Base-by-base conservation (phyloP, 2,113 vertebrate species). In the Festucalex cinctus region DNA sequence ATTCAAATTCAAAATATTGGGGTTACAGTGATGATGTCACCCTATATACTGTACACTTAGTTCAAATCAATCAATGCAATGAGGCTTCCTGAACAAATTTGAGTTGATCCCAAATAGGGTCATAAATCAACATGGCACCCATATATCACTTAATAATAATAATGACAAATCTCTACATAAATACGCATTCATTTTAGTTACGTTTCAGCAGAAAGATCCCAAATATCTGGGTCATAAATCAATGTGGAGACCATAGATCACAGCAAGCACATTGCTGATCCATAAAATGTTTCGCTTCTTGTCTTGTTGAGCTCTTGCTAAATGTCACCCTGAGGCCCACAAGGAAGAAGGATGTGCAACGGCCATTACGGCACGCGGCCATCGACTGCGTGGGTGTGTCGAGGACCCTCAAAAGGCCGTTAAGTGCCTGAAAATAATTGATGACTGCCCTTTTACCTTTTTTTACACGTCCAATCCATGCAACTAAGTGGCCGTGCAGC, bases 161-260 rank as follows among this genome's bases (percentile, higher is more conserved):
- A 32, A 32, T 32, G 28, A 4, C 4, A 4, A 32, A 32, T 4
- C 28, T 4, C 28, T 2, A 32, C 28, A 32, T 4, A 32, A n/a
- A n/a, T n/a, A n/a, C n/a, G n/a, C n/a, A n/a, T n/a, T n/a, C 84
- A 87, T 39, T 39, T 39, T 6, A 7, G 39, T 39, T 39, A 39
- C 39, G 6, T 39, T 39, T 10, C 39, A 7, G 39, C 39, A 5
- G 2, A 17, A 17, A 14, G 12, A 49, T 49, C 20, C 2, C 6
- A 22, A n/a, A 51, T 51, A 51, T 51, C 6, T 3, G 17, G 13
- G 16, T 14, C 48, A 10, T 51, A 51, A 22, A n/a, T 51, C 48
- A 51, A 51, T 51, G 22, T 9, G 48, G 20, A 2, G 20, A n/a
- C 8, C 19, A 22, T 22, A 22, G 19, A 51, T 51, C 48, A 22